Conservation (phyloP, 2,888 invertebrate species). For the Erebia palarica region DNA sequence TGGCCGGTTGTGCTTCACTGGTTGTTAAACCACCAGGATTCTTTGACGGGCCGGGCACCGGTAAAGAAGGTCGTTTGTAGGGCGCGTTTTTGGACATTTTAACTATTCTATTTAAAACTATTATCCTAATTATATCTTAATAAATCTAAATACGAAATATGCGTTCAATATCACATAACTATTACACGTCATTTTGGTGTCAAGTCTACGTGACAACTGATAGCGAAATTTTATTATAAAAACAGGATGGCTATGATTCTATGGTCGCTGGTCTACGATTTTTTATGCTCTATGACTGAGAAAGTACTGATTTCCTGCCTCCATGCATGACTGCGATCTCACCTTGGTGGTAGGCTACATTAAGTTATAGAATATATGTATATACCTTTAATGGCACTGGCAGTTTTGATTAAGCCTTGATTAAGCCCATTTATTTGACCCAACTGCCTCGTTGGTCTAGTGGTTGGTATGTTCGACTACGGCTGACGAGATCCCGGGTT, state of each 20-base stretch:
- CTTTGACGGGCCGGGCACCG: constrained; percentile 39
- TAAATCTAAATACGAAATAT: constrained; percentile 7
- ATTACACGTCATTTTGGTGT: neutral
- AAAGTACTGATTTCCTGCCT: too few relatives aligned
- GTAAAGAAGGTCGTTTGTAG: constrained; percentile 32
- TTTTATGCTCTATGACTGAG: neutral
- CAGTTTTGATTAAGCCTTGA: too few relatives aligned
- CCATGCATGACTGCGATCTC: too few relatives aligned
- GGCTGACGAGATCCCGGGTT: too few relatives aligned
- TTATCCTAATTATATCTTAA: constrained; percentile 9
- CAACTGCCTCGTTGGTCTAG: too few relatives aligned
- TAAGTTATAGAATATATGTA: too few relatives aligned
- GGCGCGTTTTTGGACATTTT: neutral
- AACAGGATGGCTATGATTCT: neutral
- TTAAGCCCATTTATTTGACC: too few relatives aligned
- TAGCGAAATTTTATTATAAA: neutral
- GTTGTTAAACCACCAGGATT: constrained; percentile 13
- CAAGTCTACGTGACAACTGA: neutral
- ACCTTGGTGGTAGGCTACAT: too few relatives aligned
- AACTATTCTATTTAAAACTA: neutral
- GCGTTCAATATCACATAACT: neutral
- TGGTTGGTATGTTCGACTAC: too few relatives aligned
- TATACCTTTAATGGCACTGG: too few relatives aligned
- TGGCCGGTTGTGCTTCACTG: neutral
- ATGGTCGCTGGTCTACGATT: neutral